Base-by-base conservation (phyloP, 1,140 invertebrate species). In the Ctenoplectra terminalis region DNA sequence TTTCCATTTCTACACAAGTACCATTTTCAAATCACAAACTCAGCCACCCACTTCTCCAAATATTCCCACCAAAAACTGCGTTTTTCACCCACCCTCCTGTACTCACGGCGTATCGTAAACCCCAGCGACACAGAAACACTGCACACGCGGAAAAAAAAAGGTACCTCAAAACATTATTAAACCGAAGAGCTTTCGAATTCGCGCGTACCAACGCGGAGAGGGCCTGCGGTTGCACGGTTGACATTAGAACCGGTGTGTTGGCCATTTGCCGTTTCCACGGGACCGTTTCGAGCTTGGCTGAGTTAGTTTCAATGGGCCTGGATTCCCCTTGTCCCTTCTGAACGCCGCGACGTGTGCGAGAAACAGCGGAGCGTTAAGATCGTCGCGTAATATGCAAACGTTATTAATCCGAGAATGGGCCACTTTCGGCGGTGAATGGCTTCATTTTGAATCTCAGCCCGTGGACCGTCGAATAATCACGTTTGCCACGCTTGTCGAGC, bases 111-210 rank as follows among this genome's bases (percentile, higher is more conserved):
- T n/a, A n/a, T n/a, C n/a, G n/a, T n/a, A n/a, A n/a, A n/a, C n/a
- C n/a, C n/a, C n/a, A n/a, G n/a, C n/a, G 58, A 2, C 31, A n/a
- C 20, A 15, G 37, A 43, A 31, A 76, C 11, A 11, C 40, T 11
- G 37, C 48, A 23, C 9, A 13, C n/a, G 40, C 34, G 26, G 37
- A 58, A n/a, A 77, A 43, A 72, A 34, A 70, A 58, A 58, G 52
- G 73, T 58, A n/a, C n/a, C n/a, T n/a, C n/a, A n/a, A 79, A 86
- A 89, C 88, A 82, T 92, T 92, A 92, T 93, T 91, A 93, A 92
- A 90, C 89, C 92, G 89, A 82, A 91, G 90, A 81, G 90, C 85
- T 89, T 90, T 91, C 89, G 86, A 90, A 89, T 92, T 89, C 83
- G 84, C 81, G 83, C 84, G 80, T 23, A 86, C 91, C 89, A 92